Conservation (phyloP, 2,113 vertebrate genomes). For the Trogon melanurus region DNA sequence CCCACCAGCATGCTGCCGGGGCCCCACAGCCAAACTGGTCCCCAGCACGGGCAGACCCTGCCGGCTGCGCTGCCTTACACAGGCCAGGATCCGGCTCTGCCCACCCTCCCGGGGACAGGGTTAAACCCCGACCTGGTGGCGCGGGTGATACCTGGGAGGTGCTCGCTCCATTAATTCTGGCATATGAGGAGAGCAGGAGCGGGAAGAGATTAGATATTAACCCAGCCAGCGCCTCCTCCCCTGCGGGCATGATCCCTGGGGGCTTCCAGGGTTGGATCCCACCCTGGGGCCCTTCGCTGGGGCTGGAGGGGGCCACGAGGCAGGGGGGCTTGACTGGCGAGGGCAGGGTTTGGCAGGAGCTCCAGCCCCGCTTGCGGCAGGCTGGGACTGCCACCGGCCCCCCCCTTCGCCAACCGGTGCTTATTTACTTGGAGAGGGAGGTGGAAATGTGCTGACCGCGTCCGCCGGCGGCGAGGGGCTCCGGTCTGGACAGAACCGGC, state of each 20-base stretch:
- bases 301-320: not conserved
- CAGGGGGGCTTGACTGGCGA: not conserved
- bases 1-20: no score
- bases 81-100: not conserved
- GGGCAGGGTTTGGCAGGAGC: not conserved
- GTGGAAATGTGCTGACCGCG: conserved; percentile 51
- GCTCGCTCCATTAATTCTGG: conserved; percentile 64
- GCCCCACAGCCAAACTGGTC: fast-evolving
- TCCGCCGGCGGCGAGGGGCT: conserved; percentile 34
- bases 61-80: not conserved
- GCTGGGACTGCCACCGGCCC: not conserved
- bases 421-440: conserved; percentile 54
- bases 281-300: not conserved
- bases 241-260: not conserved
- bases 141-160: conserved; percentile 20
- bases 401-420: not conserved
- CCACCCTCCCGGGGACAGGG: not conserved
- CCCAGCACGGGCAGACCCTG: not conserved
- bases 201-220: conserved; percentile 60
- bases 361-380: not conserved
- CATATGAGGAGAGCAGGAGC: not conserved
- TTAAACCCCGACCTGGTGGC: not conserved
- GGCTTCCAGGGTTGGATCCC: not conserved
- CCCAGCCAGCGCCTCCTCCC: not conserved
- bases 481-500: not conserved